Evolutionary conservation across 2,888 invertebrate genomes (phyloP).

Genomic region (Drosophila subsilvestris): DNA sequence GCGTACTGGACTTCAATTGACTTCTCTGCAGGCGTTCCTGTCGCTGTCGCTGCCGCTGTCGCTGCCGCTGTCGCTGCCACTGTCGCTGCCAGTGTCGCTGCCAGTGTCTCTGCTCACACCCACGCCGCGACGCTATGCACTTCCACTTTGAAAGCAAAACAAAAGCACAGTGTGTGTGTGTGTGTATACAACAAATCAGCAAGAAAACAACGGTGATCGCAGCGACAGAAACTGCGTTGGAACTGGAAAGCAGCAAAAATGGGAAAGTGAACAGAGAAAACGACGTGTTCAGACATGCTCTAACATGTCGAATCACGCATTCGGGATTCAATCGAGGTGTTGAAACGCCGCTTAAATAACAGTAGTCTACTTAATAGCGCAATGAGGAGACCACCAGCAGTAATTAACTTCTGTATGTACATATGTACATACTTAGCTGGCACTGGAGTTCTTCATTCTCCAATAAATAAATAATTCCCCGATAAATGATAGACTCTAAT

Average conservation of each 20-base stretch:
- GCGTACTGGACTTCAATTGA: conserved; percentile 54
- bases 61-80: conserved; percentile 6
- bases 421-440: too few relatives aligned
- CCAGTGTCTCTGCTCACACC: conserved; percentile 25
- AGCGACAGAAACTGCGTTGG: background rate
- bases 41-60: conserved; percentile 11
- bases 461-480: background rate
- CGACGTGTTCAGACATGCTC: background rate
- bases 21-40: conserved; percentile 18
- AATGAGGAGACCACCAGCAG: background rate
- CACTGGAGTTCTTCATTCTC: background rate
- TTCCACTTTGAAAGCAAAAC: conserved; percentile 46
- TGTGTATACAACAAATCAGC: conserved; percentile 10
- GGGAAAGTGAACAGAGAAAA: background rate
- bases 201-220: conserved; percentile 5
- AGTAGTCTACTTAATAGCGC: background rate
- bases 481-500: background rate
- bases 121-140: conserved; percentile 44
- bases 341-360: background rate
- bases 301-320: too few relatives aligned
- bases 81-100: conserved; percentile 11
- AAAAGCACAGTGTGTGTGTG: conserved; percentile 27
- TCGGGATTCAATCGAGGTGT: background rate
- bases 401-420: background rate
- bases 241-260: background rate